Evolutionary conservation across 2,113 vertebrate genomes (phyloP), one percentile per base, ranked within the genome.

Genomic region (Coracopsis vasa): DNA sequence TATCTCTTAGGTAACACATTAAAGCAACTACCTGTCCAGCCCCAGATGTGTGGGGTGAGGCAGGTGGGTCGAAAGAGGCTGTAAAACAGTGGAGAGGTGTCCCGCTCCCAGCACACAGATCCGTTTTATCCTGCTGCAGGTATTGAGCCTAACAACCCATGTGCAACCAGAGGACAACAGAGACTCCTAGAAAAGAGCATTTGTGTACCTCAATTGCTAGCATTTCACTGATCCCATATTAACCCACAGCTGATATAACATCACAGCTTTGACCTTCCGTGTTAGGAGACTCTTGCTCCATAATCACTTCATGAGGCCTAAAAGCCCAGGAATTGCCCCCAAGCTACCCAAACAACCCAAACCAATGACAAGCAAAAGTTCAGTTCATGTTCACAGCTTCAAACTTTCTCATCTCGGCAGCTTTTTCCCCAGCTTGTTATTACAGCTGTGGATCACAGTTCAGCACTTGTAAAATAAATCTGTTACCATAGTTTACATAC

Each of bases 371-470:
- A 89, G 92, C 54, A 70, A 86, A 90, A 87, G 92, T 81, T 94
- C 72, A 77, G 14, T 64, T 93, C 72, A 39, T 91, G 96, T 87
- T 95, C 94, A 64, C 74, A 69, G 12, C 84, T 83, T 58, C 35
- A 7, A 39, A 81, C 67, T 79, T 91, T 70, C 69, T 73, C 69
- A 80, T 95, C 96, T 94, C 28, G 28, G 83, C 81, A 39, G 11
- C 60, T 80, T 93, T 87, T 81, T 53, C 47, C 72, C 29, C 62
- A 56, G 80, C 67, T 94, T 95, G 90, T 97, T 96, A 94, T 96
- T 96, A 88, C 88, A 97, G 95, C 96, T 95, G 88, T 53, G 67
- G 96, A 97, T 97, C 97, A 95, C 79, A 96, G 95, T 95, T 96
- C 94, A 94, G 83, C 90, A 50, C 90, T 86, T 96, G 95, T 96